A percentile compares a stretch with the other conserved stretches of the same genome.
phyloP scores from a whole-genome alignment of 92 coral and sea anemone species.

The Paramuricea clavata region DNA sequence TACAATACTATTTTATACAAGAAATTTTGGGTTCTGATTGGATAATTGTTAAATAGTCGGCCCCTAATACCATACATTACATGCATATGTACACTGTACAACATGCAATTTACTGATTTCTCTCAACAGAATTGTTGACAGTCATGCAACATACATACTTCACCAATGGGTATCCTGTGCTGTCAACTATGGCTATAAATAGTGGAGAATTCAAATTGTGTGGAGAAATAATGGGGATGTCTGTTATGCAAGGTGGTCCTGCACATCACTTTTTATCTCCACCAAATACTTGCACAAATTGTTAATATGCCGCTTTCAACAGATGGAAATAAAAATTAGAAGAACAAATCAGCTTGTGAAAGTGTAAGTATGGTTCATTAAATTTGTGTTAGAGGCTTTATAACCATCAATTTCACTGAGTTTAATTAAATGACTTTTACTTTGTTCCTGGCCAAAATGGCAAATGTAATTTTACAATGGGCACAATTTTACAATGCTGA shows the following conservation, averaged over 20 bases:
- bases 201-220: constrained; percentile 67
- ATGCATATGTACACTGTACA: neutral
- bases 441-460: neutral
- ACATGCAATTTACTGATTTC: neutral
- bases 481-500: too few relatives aligned
- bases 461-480: neutral
- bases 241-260: constrained; percentile 79
- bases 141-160: constrained; percentile 60
- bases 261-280: constrained; percentile 73
- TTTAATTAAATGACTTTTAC: neutral
- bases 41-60: too few relatives aligned
- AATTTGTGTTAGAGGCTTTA: neutral
- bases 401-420: neutral
- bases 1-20: too few relatives aligned
- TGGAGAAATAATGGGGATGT: constrained; percentile 78
- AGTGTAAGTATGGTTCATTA: constrained; percentile 55
- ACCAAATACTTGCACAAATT: constrained; percentile 58
- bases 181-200: constrained; percentile 69
- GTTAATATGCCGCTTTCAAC: constrained; percentile 71
- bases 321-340: constrained; percentile 48
- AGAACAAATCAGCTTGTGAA: constrained; percentile 67
- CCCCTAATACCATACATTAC: too few relatives aligned
- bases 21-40: too few relatives aligned
- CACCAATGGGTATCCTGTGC: constrained; percentile 69
- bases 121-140: constrained; percentile 69